Evolutionary conservation across 2,113 vertebrate genomes (phyloP).

Genomic region (Suncus etruscus): DNA sequence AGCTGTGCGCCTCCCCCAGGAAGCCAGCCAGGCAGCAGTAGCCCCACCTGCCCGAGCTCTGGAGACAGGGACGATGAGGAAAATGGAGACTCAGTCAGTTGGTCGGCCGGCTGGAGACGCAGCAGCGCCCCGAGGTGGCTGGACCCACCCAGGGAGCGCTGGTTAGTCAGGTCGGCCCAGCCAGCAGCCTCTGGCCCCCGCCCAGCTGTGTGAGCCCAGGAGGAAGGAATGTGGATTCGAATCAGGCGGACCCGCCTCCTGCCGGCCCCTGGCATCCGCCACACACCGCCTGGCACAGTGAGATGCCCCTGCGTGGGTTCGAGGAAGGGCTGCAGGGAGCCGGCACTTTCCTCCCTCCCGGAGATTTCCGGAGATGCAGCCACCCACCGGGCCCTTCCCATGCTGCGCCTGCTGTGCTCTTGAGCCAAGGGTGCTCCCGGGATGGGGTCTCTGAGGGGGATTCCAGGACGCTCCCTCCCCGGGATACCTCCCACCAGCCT

Average conservation of each 20-base stretch:
- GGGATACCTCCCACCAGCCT: neutral
- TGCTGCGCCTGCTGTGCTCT: no score
- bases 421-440: neutral
- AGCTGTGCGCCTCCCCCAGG: neutral
- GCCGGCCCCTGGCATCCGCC: no score
- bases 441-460: neutral
- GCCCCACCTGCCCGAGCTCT: neutral
- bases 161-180: slow-evolving; percentile 75
- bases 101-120: no score
- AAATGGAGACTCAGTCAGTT: no score
- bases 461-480: neutral
- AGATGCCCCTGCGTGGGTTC: no score
- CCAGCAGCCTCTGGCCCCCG: neutral
- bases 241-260: neutral
- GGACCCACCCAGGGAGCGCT: slow-evolving; percentile 43
- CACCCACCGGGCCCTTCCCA: no score
- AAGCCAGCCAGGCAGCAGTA: neutral
- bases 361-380: no score
- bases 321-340: no score
- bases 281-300: no score
- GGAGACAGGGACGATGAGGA: neutral
- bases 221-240: neutral
- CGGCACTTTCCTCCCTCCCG: no score
- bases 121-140: no score
- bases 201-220: slow-evolving; percentile 27